Conservation (phyloP, 2,113 vertebrate species). For the Phrynosoma platyrhinos region DNA sequence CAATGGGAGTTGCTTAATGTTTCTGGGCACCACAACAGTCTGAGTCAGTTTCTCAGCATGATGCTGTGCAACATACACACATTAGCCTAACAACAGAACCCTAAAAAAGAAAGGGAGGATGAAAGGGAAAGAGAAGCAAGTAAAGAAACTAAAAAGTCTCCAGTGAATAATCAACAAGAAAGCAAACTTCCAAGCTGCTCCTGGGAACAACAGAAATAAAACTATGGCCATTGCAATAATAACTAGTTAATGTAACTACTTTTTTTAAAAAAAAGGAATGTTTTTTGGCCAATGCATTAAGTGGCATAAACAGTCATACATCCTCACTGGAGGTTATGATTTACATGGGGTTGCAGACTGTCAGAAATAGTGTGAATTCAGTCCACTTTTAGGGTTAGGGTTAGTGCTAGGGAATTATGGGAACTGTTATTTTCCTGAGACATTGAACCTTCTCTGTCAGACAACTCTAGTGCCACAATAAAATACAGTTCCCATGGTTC, state of each 20-base stretch:
- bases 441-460: no score
- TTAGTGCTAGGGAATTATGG: no score
- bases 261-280: slow-evolving; percentile 56
- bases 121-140: slow-evolving; percentile 6
- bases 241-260: slow-evolving; percentile 41
- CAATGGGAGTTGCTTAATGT: not conserved
- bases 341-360: no score
- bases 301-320: slow-evolving; percentile 56
- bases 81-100: slow-evolving; percentile 44
- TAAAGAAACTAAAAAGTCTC: slow-evolving; percentile 32
- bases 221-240: slow-evolving; percentile 34
- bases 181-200: slow-evolving; percentile 9
- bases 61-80: not conserved
- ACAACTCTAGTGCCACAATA: no score
- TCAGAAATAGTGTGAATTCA: no score
- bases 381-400: no score
- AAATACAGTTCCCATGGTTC: no score
- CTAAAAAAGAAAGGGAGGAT: slow-evolving; percentile 30
- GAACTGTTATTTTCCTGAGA: no score
- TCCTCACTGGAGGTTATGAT: slow-evolving; percentile 61
- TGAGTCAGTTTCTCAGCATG: slow-evolving; percentile 21
- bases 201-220: slow-evolving; percentile 46
- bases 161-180: slow-evolving; percentile 49
- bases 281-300: slow-evolving; percentile 51
- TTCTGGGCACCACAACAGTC: slow-evolving; percentile 30